Base-by-base conservation (phyloP, 2,888 invertebrate genomes). In the Macrosiphum euphorbiae region DNA sequence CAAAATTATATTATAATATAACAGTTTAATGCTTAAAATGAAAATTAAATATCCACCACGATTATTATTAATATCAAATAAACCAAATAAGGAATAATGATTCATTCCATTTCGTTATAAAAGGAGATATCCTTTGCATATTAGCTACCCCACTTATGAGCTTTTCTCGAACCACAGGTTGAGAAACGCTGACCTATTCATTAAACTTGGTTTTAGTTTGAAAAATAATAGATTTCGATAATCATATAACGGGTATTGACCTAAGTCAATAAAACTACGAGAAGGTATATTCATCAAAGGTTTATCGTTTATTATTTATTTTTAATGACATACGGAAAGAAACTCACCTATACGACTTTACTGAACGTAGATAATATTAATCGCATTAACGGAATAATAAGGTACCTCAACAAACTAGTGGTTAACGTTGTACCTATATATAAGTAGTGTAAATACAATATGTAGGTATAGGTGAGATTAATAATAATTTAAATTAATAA, bases 201-300 rank as follows among this genome's bases (percentile, higher is more conserved):
- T 13, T 26, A 78, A 84, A 91, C 28, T 55, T 13, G 16, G n/a
- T 28, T 47, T 1, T 84, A 55, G n/a, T 41, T 84, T 11, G 8
- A 28, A 55, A 41, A 41, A 85, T 28, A 20, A 90, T 84, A 20
- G 47, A 84, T 52, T 61, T 88, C 10, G 44, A 78, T 84, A 91
- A 85, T 28, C 26, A 55, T 20, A 28, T 24, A 58, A n/a, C 55
- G 91, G n/a, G 55, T 91, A 91, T 55, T 87, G 92, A 92, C 92
- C 92, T 92, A 92, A 92, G 92, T 92, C 92, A 92, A 92, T 67
- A 92, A 44, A 87, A 87, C 86, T 87, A 35, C 35, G 26, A 0
- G 47, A 87, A 61, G n/a, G 85, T 50, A 85, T 35, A 44, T 78
- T 35, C 35, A 58, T 28, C 7, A 24, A 91, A 84, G n/a, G 87